These are phyloP conservation scores for Phalacrocorax brasilianus DNA, from an alignment of 2,113 vertebrate genomes.

Conservation along the genomic window DNA sequence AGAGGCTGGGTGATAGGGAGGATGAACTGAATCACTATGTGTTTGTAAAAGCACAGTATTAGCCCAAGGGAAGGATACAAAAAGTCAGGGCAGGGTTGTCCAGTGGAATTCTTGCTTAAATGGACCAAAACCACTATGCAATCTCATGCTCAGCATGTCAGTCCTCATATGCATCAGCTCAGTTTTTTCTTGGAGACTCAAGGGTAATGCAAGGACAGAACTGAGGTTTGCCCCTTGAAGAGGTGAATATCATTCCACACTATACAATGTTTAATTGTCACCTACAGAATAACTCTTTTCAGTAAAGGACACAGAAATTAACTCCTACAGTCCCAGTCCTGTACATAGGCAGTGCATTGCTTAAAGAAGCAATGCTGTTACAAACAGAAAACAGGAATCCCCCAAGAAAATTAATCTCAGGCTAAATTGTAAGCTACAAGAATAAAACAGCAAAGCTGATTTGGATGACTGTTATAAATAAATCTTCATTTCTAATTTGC, in stretches of 20 bases:
- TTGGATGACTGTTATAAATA: conserved; percentile 22
- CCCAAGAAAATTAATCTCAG: conserved; percentile 9
- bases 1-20: neutral
- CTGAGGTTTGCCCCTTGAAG: neutral
- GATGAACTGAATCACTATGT: rapidly evolving
- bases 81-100: neutral
- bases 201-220: conserved; percentile 8
- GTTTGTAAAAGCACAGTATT: neutral
- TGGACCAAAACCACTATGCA: conserved; percentile 19
- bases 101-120: neutral
- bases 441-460: conserved; percentile 68
- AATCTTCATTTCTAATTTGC: conserved; percentile 61
- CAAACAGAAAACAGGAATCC: neutral
- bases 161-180: neutral
- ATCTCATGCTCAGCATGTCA: conserved; percentile 7
- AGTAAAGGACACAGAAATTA: neutral
- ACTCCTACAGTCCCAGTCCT: neutral
- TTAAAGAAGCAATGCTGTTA: conserved; percentile 14
- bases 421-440: conserved; percentile 32
- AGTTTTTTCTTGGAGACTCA: neutral
- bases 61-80: conserved; percentile 9
- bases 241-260: neutral
- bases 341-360: neutral
- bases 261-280: conserved; percentile 18
- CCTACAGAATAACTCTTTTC: neutral